Evolutionary conservation across 2,113 vertebrate genomes (phyloP).

Genomic region (Zapus hudsonius): DNA sequence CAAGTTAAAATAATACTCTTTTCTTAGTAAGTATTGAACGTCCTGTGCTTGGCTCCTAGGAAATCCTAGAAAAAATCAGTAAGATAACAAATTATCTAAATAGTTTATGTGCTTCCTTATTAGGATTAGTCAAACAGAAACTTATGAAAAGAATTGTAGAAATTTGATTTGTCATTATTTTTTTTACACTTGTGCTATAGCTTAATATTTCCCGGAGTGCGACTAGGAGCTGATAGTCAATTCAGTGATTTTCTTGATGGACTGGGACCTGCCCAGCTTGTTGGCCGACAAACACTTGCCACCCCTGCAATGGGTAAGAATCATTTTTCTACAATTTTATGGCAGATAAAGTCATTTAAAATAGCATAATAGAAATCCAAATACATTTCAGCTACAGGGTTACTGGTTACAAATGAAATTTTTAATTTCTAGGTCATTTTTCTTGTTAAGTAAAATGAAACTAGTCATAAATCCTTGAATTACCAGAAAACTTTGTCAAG

Average conservation of each 20-base stretch:
- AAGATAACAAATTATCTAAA: background rate
- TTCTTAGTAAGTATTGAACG: background rate
- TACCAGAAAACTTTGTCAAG: background rate
- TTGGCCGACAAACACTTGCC: slow-evolving; percentile 96
- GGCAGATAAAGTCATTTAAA: background rate
- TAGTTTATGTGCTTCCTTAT: background rate
- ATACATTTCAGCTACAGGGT: background rate
- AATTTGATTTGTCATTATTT: background rate
- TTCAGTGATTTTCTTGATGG: slow-evolving; percentile 99
- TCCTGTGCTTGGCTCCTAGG: background rate
- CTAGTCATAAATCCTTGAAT: background rate
- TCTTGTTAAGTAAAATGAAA: background rate
- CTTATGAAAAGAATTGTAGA: background rate
- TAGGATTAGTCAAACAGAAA: background rate
- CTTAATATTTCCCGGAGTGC: slow-evolving; percentile 96
- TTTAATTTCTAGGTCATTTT: background rate
- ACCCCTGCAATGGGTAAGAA: slow-evolving; percentile 97
- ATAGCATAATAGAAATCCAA: background rate
- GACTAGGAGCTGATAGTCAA: slow-evolving; percentile 96
- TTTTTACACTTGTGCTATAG: slow-evolving; percentile 81
- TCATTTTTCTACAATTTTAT: background rate
- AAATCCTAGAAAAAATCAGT: background rate
- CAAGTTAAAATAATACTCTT: background rate
- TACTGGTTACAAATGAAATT: background rate
- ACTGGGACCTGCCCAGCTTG: slow-evolving; percentile 96